Conservation (phyloP, 2,888 invertebrate genomes). For the Colostygia pectinataria region DNA sequence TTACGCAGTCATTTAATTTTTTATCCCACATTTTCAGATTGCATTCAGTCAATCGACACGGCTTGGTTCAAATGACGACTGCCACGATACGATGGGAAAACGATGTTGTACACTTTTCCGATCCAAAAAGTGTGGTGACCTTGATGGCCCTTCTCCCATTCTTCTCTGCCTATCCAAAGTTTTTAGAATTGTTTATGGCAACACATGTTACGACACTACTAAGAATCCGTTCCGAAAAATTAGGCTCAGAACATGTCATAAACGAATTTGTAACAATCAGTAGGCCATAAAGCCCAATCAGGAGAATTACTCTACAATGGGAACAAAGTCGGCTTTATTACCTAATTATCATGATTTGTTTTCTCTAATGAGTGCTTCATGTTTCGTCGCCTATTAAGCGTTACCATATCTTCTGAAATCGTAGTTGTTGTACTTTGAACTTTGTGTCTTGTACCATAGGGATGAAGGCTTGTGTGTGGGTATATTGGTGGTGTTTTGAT, state of each 20-base stretch:
- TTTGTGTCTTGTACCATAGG: conserved; percentile 27
- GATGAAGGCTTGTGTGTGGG: conserved; percentile 2
- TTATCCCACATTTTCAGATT: no score
- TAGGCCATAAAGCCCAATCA: conserved; percentile 68
- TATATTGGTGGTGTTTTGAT: conserved; percentile 51
- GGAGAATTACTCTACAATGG: conserved; percentile 66
- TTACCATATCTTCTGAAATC: conserved; percentile 14
- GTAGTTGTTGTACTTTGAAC: conserved; percentile 26
- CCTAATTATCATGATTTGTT: conserved; percentile 80
- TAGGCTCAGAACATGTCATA: conserved; percentile 42
- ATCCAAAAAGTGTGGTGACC: no score
- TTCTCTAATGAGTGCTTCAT: conserved; percentile 70
- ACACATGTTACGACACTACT: conserved; percentile 26
- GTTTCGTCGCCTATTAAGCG: conserved; percentile 56
- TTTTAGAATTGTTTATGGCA: conserved; percentile 1
- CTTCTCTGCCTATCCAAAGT: no score
- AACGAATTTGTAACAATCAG: conserved; percentile 79
- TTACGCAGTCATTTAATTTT: no score
- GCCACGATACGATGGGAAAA: no score
- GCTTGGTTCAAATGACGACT: no score
- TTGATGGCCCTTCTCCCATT: no score
- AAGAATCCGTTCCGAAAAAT: conserved; percentile 27
- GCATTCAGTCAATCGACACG: no score
- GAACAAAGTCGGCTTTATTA: conserved; percentile 69
- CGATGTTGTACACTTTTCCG: no score